Conservation (phyloP, 2,888 invertebrate species). For the Athrips mouffetella region DNA sequence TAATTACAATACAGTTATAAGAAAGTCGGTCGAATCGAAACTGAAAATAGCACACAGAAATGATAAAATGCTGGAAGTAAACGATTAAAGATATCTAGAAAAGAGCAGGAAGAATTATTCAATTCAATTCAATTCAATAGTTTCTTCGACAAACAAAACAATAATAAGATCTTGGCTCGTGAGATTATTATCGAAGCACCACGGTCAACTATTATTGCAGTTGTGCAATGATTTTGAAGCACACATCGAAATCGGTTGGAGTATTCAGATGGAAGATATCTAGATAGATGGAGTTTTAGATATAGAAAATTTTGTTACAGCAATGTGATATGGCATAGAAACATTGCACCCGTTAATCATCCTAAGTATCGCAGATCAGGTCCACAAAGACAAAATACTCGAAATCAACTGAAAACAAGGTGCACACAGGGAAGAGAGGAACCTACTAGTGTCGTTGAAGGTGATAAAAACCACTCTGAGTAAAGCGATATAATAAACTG, state of each 20-base stretch:
- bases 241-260: background rate
- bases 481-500: background rate
- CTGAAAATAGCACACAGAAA: background rate
- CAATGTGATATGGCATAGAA: too few relatives aligned
- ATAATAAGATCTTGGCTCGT: background rate
- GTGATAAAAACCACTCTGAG: background rate
- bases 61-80: background rate
- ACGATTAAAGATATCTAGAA: too few relatives aligned
- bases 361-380: too few relatives aligned
- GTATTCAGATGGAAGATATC: background rate
- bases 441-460: too few relatives aligned
- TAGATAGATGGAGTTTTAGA: background rate
- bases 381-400: too few relatives aligned
- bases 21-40: background rate
- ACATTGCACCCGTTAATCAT: too few relatives aligned
- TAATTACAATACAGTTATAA: conserved; percentile 8
- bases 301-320: too few relatives aligned
- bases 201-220: background rate
- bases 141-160: background rate
- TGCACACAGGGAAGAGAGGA: too few relatives aligned
- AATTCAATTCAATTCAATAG: too few relatives aligned
- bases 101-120: too few relatives aligned
- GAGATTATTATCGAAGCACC: conserved; percentile 2
- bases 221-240: background rate
- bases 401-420: too few relatives aligned